Evolutionary conservation across 1,140 invertebrate species (phyloP), one percentile per base, ranked within the genome.

Genomic region (Apolygus lucorum): DNA sequence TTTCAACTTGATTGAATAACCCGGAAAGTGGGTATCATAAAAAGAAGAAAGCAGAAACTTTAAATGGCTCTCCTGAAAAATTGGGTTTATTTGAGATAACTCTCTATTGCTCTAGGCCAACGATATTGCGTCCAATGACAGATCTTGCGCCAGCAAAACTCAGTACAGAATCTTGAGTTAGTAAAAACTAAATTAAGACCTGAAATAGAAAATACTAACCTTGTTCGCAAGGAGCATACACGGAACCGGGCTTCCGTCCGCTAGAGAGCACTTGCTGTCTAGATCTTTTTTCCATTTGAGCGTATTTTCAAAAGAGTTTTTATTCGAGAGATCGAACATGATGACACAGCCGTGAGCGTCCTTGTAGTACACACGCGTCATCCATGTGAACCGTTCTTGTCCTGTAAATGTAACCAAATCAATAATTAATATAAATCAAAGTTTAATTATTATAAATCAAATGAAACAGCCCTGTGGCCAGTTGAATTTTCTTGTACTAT

Each of bases 361-460:
- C 78, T 85, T 84, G 72, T 85, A 86, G 75, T 86, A 86, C 1
- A 86, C 84, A 70, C 84, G 74, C 1, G 84, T 86, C 84, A 86
- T 85, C 77, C 83, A 85, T 1, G 83, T 84, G 73, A 85, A 86
- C 69, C 84, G 76, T 74, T 86, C 85, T 77, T 86, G 85, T 63
- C 85, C 84, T 81, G 72, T 11, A 74, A 75, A 72, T 62, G 21
- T 49, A 49, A 49, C 17, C n/a, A 49, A 17, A 49, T 49, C 34
- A 49, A 49, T 11, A 49, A 49, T 49, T 17, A 49, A 8, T 49
- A n/a, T n/a, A n/a, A n/a, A n/a, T n/a, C n/a, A n/a, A n/a, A n/a
- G n/a, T n/a, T n/a, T 29, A 64, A 68, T 69, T 69, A 24, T 68
- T 68, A 52, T 52, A 68, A 68, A 59, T 68, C 24, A 52, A 52